Percentiles rank a stretch among this genome's conserved stretches.
Conservation (phyloP, 2,888 invertebrate species). For the Sesamia inferens region DNA sequence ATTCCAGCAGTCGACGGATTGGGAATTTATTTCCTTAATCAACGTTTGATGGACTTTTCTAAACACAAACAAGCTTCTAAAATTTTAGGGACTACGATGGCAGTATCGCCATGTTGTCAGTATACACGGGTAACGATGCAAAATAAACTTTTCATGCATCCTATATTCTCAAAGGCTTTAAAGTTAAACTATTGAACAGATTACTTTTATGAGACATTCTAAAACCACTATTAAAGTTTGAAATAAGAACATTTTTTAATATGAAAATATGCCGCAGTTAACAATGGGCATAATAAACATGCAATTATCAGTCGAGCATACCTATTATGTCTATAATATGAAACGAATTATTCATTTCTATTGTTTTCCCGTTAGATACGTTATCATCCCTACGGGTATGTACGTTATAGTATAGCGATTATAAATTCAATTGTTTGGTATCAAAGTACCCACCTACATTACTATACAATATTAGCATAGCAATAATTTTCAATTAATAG, state of each 20-base stretch:
- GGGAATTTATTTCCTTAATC: background rate
- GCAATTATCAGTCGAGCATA: background rate
- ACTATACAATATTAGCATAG: background rate
- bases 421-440: conserved; percentile 1
- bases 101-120: conserved; percentile 5
- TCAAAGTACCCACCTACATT: background rate
- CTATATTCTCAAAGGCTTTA: conserved; percentile 2
- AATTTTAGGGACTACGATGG: background rate
- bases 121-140: background rate
- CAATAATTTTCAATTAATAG: background rate
- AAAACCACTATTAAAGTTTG: conserved; percentile 11
- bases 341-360: background rate
- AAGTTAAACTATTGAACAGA: conserved; percentile 2
- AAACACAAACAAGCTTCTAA: background rate
- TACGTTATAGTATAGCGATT: background rate
- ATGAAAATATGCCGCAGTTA: background rate
- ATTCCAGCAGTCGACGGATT: background rate
- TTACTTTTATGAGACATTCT: conserved; percentile 28
- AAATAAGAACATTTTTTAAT: conserved; percentile 1
- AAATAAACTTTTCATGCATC: conserved; percentile 13
- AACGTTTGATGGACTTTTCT: background rate
- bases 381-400: background rate
- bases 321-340: background rate
- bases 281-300: background rate
- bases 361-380: background rate